phyloP scores from a whole-genome alignment of 2,113 vertebrate genomes.

The Phaethon lepturus region DNA sequence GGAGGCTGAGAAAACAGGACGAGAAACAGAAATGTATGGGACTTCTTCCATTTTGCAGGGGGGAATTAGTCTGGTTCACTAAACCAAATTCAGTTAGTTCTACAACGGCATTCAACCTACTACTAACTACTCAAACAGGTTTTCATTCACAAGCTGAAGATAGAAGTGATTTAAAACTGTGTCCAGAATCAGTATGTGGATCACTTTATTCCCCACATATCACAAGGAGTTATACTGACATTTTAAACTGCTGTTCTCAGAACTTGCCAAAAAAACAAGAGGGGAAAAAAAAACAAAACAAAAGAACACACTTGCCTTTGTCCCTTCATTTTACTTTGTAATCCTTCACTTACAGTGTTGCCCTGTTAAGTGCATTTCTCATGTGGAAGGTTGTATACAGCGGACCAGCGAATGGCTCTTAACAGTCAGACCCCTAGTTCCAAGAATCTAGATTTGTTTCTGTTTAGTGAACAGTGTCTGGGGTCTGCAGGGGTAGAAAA shows the following conservation, averaged over 20 bases:
- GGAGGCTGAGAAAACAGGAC: background rate
- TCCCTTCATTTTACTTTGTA: background rate
- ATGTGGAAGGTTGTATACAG: constrained; percentile 23
- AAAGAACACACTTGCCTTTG: background rate
- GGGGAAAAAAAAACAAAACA: background rate
- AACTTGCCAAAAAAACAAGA: background rate
- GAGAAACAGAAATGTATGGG: background rate
- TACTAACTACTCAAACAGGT: background rate
- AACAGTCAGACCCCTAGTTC: background rate
- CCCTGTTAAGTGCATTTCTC: background rate
- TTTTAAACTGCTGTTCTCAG: background rate
- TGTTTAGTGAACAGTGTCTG: constrained; percentile 71
- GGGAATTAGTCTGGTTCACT: background rate
- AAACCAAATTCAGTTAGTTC: background rate
- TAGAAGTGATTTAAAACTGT: background rate
- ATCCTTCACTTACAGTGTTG: background rate
- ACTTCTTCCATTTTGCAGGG: background rate
- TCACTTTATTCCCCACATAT: background rate
- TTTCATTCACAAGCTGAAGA: background rate
- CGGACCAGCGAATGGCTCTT: background rate
- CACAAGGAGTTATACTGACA: background rate
- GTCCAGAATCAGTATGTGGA: background rate
- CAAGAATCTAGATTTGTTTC: constrained; percentile 62
- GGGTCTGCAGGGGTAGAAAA: constrained; percentile 46
- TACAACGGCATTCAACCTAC: background rate